Conservation (phyloP, 37 sponge, comb jelly and placozoan species). For the Amphimedon queenslandica region DNA sequence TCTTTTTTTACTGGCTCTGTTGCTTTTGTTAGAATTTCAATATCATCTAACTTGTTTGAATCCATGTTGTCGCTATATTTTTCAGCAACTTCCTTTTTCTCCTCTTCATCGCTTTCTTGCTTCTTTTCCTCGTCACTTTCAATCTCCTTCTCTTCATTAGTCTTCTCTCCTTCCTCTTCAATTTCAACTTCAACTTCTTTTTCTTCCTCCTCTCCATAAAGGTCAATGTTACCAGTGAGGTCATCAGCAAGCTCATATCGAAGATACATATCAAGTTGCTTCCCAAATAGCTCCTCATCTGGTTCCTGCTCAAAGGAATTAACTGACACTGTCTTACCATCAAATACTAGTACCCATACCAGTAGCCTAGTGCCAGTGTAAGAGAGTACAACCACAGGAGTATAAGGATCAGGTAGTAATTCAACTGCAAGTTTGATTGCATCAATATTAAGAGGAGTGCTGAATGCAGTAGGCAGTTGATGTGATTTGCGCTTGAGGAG, state of each 20-base stretch:
- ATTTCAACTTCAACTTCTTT: no score
- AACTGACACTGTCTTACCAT: not conserved
- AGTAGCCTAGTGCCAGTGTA: slow-evolving; percentile 56
- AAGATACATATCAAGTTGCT: slow-evolving; percentile 53
- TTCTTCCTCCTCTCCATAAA: slow-evolving; percentile 3
- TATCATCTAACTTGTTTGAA: no score
- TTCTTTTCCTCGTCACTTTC: no score
- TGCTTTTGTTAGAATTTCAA: no score
- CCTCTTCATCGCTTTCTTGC: no score
- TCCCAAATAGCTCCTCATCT: slow-evolving; percentile 47
- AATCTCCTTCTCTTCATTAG: no score
- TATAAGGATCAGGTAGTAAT: not conserved
- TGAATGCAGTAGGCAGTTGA: not conserved
- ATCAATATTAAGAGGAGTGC: slow-evolving; percentile 25
- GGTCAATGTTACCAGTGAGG: slow-evolving; percentile 11
- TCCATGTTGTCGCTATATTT: no score
- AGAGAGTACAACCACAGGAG: slow-evolving; percentile 49
- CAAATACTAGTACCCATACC: slow-evolving; percentile 48
- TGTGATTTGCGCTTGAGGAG: slow-evolving; percentile 29
- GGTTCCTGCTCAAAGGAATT: slow-evolving; percentile 38
- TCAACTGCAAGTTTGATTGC: slow-evolving; percentile 14
- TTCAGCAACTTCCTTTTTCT: no score
- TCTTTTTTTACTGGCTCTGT: not conserved
- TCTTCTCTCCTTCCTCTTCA: no score
- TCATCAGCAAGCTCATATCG: slow-evolving; percentile 42